A percentile compares a stretch with the other conserved stretches of the same genome.
phyloP scores from a whole-genome alignment of 2,888 invertebrate species.

The Lucinisca nassula region DNA sequence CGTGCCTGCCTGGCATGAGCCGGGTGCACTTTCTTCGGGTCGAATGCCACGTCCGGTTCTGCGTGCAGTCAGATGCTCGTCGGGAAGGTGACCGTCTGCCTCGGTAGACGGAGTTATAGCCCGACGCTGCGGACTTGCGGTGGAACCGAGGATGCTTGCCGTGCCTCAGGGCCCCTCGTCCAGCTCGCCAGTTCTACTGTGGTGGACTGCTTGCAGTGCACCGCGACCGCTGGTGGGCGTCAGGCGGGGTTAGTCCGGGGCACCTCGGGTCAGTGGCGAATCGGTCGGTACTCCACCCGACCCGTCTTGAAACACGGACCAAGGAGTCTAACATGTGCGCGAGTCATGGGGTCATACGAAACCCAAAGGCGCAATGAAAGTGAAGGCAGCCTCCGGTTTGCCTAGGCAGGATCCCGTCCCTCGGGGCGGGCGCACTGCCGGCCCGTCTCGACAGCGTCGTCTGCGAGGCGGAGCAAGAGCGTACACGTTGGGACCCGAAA shows the following conservation, averaged over 20 bases:
- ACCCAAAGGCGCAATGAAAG: conserved; percentile 92
- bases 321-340: conserved; percentile 93
- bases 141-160: conserved; percentile 57
- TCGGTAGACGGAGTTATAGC: too few relatives aligned
- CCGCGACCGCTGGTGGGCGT: too few relatives aligned
- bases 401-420: conserved; percentile 69
- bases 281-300: conserved; percentile 87
- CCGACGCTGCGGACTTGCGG: conserved; percentile 25
- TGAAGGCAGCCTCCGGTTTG: conserved; percentile 89
- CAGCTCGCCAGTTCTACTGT: too few relatives aligned
- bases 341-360: conserved; percentile 91
- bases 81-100: too few relatives aligned
- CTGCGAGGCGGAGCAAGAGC: conserved; percentile 90
- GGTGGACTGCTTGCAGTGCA: conserved; percentile 64
- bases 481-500: conserved; percentile 92
- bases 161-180: too few relatives aligned
- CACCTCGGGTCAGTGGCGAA: conserved; percentile 65
- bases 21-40: too few relatives aligned
- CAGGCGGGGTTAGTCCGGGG: too few relatives aligned
- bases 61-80: too few relatives aligned
- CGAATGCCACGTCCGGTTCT: too few relatives aligned
- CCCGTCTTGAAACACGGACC: conserved; percentile 94
- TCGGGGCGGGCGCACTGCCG: conserved; percentile 89
- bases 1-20: too few relatives aligned
- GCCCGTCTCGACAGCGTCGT: conserved; percentile 88